phyloP scores from a whole-genome alignment of 2,113 vertebrate genomes.

The Gnathonemus longibarbis region DNA sequence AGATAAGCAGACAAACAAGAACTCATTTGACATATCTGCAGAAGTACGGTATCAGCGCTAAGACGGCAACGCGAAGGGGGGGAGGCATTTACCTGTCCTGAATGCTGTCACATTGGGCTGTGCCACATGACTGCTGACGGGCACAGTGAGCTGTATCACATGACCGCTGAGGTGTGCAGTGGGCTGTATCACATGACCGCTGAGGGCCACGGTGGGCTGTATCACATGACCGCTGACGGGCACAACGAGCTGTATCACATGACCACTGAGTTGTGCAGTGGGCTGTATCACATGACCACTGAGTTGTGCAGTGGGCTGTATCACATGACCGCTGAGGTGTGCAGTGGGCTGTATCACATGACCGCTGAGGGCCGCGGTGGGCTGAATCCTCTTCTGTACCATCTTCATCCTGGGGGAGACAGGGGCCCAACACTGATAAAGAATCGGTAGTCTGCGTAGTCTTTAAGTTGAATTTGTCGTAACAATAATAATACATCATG shows the following conservation, averaged over 20 bases:
- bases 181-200: too few relatives aligned
- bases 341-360: too few relatives aligned
- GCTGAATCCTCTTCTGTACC: constrained; percentile 36
- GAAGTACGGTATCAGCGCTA: neutral
- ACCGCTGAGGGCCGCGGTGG: neutral
- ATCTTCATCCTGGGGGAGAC: constrained; percentile 51
- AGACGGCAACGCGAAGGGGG: neutral
- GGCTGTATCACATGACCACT: constrained; percentile 26
- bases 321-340: neutral
- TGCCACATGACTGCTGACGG: constrained; percentile 16
- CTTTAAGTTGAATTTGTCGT: neutral
- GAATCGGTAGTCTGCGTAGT: neutral
- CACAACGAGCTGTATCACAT: too few relatives aligned
- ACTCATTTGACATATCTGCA: neutral
- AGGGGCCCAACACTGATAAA: neutral
- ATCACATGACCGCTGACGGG: neutral
- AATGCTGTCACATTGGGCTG: constrained; percentile 40
- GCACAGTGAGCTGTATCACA: too few relatives aligned
- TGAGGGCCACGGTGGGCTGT: too few relatives aligned
- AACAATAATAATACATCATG: neutral
- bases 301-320: constrained; percentile 22
- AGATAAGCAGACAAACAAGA: neutral
- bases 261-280: constrained; percentile 2
- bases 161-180: too few relatives aligned
- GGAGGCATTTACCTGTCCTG: constrained; percentile 52